Percentiles rank a stretch among this genome's conserved stretches.
phyloP scores from a whole-genome alignment of 2,113 vertebrate species.

The Atherinomorus stipes region DNA sequence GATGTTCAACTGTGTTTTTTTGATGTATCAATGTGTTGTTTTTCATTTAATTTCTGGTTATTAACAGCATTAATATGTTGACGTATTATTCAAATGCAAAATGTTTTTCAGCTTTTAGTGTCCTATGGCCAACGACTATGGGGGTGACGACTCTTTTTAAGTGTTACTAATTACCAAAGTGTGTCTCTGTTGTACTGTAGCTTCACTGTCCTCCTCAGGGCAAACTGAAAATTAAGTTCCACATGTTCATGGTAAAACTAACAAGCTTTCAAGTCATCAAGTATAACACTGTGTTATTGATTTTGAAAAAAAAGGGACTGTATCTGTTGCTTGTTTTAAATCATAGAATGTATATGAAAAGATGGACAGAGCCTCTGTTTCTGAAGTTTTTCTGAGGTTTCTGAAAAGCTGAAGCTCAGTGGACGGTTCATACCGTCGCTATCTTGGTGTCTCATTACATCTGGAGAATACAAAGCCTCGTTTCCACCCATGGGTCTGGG shows the following conservation, averaged over 20 bases:
- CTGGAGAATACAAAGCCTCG: too few relatives aligned
- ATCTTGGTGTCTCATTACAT: too few relatives aligned
- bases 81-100: not conserved
- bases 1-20: not conserved
- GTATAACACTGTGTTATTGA: not conserved
- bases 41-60: not conserved
- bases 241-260: conserved; percentile 4
- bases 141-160: not conserved
- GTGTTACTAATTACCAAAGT: not conserved
- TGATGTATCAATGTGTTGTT: not conserved
- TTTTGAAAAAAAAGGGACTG: too few relatives aligned
- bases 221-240: not conserved
- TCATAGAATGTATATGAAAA: too few relatives aligned
- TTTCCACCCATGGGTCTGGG: too few relatives aligned
- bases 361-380: too few relatives aligned
- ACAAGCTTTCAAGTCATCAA: conserved; percentile 8
- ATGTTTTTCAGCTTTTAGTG: not conserved
- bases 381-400: too few relatives aligned
- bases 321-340: too few relatives aligned
- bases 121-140: not conserved
- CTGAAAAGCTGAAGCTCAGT: too few relatives aligned
- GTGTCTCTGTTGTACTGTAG: conserved; percentile 3
- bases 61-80: not conserved
- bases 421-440: too few relatives aligned
- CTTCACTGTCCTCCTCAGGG: not conserved